These are phyloP conservation scores for Syrphus vitripennis DNA, from an alignment of 2,888 invertebrate genomes.

Conservation along the genomic window DNA sequence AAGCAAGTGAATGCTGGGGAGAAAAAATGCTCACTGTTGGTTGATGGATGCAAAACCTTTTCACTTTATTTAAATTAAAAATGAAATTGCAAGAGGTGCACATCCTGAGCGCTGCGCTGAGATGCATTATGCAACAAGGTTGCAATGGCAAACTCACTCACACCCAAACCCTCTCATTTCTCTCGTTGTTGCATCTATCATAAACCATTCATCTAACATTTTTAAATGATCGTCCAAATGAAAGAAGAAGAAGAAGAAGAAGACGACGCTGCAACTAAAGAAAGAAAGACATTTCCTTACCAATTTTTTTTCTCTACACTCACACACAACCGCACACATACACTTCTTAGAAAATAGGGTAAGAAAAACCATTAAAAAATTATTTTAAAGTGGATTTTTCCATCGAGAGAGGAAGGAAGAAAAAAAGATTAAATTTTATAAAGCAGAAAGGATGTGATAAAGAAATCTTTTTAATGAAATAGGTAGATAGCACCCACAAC, in stretches of 20 bases:
- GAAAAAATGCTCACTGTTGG: constrained; percentile 23
- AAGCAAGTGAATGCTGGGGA: not conserved
- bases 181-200: constrained; percentile 26
- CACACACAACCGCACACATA: not conserved
- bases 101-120: constrained; percentile 55
- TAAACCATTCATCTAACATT: constrained; percentile 48
- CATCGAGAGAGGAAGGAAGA: constrained; percentile 23
- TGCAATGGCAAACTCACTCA: constrained; percentile 14
- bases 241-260: constrained; percentile 14
- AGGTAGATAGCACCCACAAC: too few species aligned
- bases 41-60: constrained; percentile 61
- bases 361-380: constrained; percentile 59
- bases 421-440: not conserved
- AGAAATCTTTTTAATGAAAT: constrained; percentile 48
- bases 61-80: constrained; percentile 71
- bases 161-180: not conserved
- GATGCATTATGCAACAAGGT: constrained; percentile 63
- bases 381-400: constrained; percentile 62
- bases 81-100: constrained; percentile 66
- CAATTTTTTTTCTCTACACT: not conserved
- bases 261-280: too few species aligned
- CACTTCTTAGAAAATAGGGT: not conserved
- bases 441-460: constrained; percentile 35
- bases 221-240: constrained; percentile 36
- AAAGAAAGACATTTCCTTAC: constrained; percentile 50